These are phyloP conservation scores for Homarus americanus DNA, from an alignment of 1,140 invertebrate genomes.

Conservation along the genomic window DNA sequence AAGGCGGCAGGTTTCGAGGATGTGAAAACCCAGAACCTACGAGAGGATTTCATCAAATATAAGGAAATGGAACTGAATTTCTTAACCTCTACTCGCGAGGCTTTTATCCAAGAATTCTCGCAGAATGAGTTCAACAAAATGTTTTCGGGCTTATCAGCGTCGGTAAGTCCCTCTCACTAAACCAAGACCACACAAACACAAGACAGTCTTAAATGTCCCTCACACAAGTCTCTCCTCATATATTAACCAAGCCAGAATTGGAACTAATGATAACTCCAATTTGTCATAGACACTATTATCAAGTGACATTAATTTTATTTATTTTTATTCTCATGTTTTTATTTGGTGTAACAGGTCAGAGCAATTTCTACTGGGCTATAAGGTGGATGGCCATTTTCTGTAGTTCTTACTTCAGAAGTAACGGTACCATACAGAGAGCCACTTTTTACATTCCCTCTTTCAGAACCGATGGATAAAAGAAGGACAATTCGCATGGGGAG, in stretches of 20 bases:
- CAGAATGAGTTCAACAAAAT: conserved; percentile 20
- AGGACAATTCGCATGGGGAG: conserved; percentile 12
- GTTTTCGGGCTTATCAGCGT: background rate
- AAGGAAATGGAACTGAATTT: background rate
- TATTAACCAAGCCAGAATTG: background rate
- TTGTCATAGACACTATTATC: too few relatives aligned
- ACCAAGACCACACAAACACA: too few relatives aligned
- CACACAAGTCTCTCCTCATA: too few relatives aligned
- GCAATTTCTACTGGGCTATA: too few relatives aligned
- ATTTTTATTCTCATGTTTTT: too few relatives aligned
- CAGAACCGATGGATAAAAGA: conserved; percentile 16
- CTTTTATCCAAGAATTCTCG: conserved; percentile 39
- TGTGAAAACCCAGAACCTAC: background rate
- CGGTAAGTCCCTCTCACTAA: background rate
- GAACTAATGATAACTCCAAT: background rate
- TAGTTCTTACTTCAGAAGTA: background rate
- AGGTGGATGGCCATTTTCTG: too few relatives aligned
- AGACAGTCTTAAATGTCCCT: too few relatives aligned
- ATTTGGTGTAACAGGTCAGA: too few relatives aligned
- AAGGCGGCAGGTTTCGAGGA: conserved; percentile 1
- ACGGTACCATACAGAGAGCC: too few relatives aligned
- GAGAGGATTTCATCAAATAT: background rate
- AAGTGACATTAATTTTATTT: too few relatives aligned
- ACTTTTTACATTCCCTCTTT: background rate
- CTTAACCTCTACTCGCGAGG: conserved; percentile 28